Conservation (phyloP, 2,888 invertebrate genomes). For the Torymus tubicola region DNA sequence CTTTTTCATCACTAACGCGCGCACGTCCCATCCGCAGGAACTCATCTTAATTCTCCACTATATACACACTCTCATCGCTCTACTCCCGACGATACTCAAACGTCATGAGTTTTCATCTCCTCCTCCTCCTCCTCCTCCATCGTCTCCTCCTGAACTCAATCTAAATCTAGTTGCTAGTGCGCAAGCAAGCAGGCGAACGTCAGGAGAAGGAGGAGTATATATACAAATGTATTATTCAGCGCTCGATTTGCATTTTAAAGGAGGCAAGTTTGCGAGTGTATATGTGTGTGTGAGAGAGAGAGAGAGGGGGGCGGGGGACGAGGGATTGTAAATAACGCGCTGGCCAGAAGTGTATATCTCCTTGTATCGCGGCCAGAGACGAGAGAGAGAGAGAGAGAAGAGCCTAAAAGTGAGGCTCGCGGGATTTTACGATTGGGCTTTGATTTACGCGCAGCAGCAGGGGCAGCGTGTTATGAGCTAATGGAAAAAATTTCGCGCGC, state of each 20-base stretch:
- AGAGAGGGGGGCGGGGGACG: slow-evolving; percentile 23
- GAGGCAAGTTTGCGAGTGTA: slow-evolving; percentile 56
- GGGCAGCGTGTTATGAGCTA: neutral
- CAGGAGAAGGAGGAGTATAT: neutral
- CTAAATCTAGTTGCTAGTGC: slow-evolving; percentile 53
- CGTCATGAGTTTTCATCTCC: slow-evolving; percentile 51
- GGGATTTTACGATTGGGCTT: slow-evolving; percentile 44
- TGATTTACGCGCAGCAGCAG: slow-evolving; percentile 25
- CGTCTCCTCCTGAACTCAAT: slow-evolving; percentile 51
- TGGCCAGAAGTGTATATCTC: neutral
- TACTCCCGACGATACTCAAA: slow-evolving; percentile 27
- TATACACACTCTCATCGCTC: neutral
- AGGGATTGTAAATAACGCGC: slow-evolving; percentile 54
- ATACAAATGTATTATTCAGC: slow-evolving; percentile 59
- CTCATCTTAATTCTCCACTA: slow-evolving; percentile 43
- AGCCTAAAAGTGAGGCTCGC: slow-evolving; percentile 23
- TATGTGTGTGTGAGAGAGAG: too few relatives aligned
- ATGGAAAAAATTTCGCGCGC: slow-evolving; percentile 32
- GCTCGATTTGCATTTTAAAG: slow-evolving; percentile 60
- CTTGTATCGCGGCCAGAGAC: neutral
- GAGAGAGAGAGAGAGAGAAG: slow-evolving; percentile 1
- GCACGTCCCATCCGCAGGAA: neutral
- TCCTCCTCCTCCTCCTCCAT: slow-evolving; percentile 3
- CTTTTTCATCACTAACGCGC: too few relatives aligned
- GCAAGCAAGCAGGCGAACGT: neutral